Percentiles rank a stretch among this genome's conserved stretches.
Conservation (phyloP, 2,113 vertebrate species). For the Seriola quinqueradiata region DNA sequence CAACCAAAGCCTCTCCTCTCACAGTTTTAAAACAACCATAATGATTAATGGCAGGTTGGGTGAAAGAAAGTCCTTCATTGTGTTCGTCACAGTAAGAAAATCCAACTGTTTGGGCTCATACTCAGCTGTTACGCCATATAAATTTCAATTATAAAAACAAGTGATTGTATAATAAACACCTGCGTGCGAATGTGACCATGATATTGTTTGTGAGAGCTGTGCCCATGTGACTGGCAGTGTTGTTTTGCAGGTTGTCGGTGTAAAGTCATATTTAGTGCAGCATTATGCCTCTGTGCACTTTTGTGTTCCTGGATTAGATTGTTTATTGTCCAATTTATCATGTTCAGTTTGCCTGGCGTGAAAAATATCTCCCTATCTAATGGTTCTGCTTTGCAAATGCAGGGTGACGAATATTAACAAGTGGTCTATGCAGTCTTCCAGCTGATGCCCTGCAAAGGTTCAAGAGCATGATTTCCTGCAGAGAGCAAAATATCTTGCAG, state of each 20-base stretch:
- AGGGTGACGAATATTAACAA: constrained; percentile 77
- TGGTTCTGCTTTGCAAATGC: constrained; percentile 71
- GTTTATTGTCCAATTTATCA: constrained; percentile 86
- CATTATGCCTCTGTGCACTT: constrained; percentile 71
- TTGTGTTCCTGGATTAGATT: constrained; percentile 76
- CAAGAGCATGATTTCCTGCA: constrained; percentile 43
- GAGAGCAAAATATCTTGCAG: constrained; percentile 61
- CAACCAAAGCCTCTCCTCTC: background rate
- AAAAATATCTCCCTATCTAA: constrained; percentile 75
- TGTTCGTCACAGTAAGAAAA: constrained; percentile 33
- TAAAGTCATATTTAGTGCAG: constrained; percentile 64
- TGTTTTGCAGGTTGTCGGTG: constrained; percentile 40
- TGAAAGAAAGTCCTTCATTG: constrained; percentile 9
- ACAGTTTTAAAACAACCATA: background rate
- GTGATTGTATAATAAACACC: constrained; percentile 55
- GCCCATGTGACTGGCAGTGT: constrained; percentile 29
- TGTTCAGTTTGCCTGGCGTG: constrained; percentile 73
- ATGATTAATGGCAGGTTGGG: background rate
- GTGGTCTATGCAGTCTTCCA: constrained; percentile 56
- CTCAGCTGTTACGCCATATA: constrained; percentile 8
- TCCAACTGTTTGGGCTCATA: constrained; percentile 3
- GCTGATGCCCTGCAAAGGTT: constrained; percentile 60
- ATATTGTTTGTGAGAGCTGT: constrained; percentile 32
- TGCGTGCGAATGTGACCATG: constrained; percentile 35
- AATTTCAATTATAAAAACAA: constrained; percentile 56